Percentiles rank a stretch among this genome's conserved stretches.
These are phyloP conservation scores for Galaxea fascicularis DNA, from an alignment of 92 coral and sea anemone species.

Conservation along the genomic window DNA sequence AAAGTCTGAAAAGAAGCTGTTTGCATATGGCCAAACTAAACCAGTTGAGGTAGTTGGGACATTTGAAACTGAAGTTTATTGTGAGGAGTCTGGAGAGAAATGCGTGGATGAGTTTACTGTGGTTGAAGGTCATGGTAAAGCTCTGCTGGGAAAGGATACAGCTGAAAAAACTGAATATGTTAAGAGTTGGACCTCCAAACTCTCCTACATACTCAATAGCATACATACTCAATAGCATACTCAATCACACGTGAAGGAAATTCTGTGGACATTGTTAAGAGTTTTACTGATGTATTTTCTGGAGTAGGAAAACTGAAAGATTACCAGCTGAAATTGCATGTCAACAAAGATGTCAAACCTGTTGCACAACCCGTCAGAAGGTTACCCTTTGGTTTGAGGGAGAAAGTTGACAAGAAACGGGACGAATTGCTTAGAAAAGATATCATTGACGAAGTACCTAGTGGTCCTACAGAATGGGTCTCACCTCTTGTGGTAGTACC, in stretches of 20 bases:
- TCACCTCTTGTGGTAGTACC: constrained; percentile 50
- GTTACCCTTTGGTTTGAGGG: constrained; percentile 55
- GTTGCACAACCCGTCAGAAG: constrained; percentile 56
- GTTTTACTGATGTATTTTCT: constrained; percentile 36
- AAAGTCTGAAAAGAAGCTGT: no score
- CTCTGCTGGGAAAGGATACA: constrained; percentile 59
- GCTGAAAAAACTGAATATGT: constrained; percentile 50
- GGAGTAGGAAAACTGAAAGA: constrained; percentile 63
- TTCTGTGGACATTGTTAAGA: constrained; percentile 43
- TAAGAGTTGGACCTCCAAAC: constrained; percentile 57
- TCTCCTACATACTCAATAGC: no score
- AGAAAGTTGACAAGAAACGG: constrained; percentile 49
- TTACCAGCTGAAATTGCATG: constrained; percentile 58
- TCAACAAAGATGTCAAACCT: constrained; percentile 42
- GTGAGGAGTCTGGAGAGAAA: neutral
- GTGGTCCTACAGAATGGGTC: constrained; percentile 53
- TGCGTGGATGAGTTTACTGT: neutral
- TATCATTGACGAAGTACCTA: constrained; percentile 45
- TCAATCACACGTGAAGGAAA: constrained; percentile 39
- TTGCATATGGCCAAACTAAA: no score
- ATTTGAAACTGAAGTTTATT: no score
- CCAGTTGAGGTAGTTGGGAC: no score
- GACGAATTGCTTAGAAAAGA: constrained; percentile 33
- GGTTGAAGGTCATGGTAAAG: constrained; percentile 38
- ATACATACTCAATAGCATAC: no score